Evolutionary conservation across 1,140 invertebrate genomes (phyloP), one percentile per base, ranked within the genome.

Genomic region (Cepaea nemoralis): DNA sequence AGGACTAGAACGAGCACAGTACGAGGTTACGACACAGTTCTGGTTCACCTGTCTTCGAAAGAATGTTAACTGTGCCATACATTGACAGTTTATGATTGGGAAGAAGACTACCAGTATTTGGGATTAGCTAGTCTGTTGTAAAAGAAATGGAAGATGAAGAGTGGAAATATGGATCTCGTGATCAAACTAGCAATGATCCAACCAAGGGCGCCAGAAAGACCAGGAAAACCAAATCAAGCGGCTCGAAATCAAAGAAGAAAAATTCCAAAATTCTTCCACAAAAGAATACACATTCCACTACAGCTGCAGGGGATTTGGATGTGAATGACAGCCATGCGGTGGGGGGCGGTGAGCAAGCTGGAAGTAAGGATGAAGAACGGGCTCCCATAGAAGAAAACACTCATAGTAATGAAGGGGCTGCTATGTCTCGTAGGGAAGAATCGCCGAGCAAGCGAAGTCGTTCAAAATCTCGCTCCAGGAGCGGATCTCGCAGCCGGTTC

Each of bases 401-500:
- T 31, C n/a, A 27, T 31, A 27, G n/a, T 27, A 27, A 12, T 22
- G 59, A 27, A 16, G 27, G 59, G 22, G n/a, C 27, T 22, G n/a
- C n/a, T n/a, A n/a, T n/a, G n/a, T 16, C 2, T 31, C 5, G 59
- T 31, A 27, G 27, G 22, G 59, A 31, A 3, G 50, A 33, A 33
- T 33, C 48, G 77, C 59, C 39, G 35, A 48, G 22, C 19, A 75
- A 55, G 27, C 48, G 40, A n/a, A 27, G 37, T n/a, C 81, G 74
- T 3, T 59, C 71, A 0, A 85, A 82, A 45, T 71, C 84, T 24
- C 77, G 81, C 2, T 82, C 84, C 14, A 31, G 80, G 10, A 85
- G 84, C 70, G 78, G 81, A 3, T 83, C 84, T 27, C 78, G 74
- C 45, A 82, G 67, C 22, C 50, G 82, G 35, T 82, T 85, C 45